Evolutionary conservation across 2,888 invertebrate genomes (phyloP), one percentile per base, ranked within the genome.

Genomic region (Agapostemon virescens): DNA sequence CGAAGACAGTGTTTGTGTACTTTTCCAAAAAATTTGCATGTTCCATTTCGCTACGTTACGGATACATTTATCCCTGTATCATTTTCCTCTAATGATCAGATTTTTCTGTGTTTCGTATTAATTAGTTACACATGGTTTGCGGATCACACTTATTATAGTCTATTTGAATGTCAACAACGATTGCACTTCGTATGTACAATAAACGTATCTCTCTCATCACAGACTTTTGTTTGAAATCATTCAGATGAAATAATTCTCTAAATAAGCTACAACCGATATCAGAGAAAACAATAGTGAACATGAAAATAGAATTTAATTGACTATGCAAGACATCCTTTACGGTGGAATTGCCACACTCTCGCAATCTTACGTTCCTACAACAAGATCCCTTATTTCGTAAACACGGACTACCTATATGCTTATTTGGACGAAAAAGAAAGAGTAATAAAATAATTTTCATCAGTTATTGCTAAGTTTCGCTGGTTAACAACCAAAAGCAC

Each of bases 101-200:
- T n/a, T 6, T 55, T 55, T 26, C 5, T 55, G 23, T 42, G 23
- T 23, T 52, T 52, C 26, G 20, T 64, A 26, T 38, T 42, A 67
- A 77, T 6, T 42, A 71, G 63, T 38, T 40, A 63, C n/a, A 30
- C 52, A 66, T 70, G 69, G 38, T 73, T 45, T 69, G 74, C 74
- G 33, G 64, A 82, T 82, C 55, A 55, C 55, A n/a, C 68, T 73
- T 74, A 69, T 84, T 85, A 81, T 77, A 81, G 77, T 83, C 84
- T 68, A 52, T 45, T 72, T 64, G 84, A 83, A 71, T 81, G 72
- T 81, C 58, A 66, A 81, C 66, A 64, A 77, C 69, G 67, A 42
- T 68, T 72, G 73, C 17, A 36, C n/a, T 30, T 33, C 6, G 4
- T 52, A 61, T 67, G 66, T 70, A 49, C 40, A 67, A 58, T 61